phyloP scores from a whole-genome alignment of 2,797 vertebrate genomes.

The Notoglanidium macrostoma region DNA sequence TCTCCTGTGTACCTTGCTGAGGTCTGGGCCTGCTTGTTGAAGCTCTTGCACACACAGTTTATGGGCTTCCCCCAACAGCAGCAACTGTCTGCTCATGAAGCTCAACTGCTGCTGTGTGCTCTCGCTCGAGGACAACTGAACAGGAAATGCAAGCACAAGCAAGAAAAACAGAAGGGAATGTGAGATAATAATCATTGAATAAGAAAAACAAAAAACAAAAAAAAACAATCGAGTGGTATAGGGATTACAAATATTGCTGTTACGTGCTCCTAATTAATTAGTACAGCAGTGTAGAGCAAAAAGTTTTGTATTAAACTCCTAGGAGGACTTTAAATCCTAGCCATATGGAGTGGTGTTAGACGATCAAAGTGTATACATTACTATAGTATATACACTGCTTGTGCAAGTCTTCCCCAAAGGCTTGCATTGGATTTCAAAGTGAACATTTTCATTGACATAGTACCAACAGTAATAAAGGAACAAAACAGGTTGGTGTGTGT shows the following conservation, averaged over 20 bases:
- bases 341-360: background rate
- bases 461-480: background rate
- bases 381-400: background rate
- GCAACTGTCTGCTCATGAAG: constrained; percentile 95
- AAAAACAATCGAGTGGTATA: background rate
- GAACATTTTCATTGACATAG: background rate
- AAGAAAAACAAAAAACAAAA: background rate
- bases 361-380: background rate
- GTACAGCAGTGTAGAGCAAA: background rate
- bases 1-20: constrained; percentile 81
- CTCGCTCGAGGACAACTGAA: constrained; percentile 91
- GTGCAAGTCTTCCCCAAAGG: no score
- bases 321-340: background rate
- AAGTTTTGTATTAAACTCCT: background rate
- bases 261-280: background rate
- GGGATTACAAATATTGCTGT: background rate
- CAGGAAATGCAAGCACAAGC: background rate
- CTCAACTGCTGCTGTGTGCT: constrained; percentile 97
- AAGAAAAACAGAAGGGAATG: background rate
- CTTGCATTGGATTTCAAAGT: background rate
- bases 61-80: constrained; percentile 95
- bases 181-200: constrained; percentile 38
- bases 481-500: background rate
- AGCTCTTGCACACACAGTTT: constrained; percentile 91
- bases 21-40: constrained; percentile 83